Evolutionary conservation across 2,888 invertebrate species (phyloP).

Genomic region (Laothoe populi): DNA sequence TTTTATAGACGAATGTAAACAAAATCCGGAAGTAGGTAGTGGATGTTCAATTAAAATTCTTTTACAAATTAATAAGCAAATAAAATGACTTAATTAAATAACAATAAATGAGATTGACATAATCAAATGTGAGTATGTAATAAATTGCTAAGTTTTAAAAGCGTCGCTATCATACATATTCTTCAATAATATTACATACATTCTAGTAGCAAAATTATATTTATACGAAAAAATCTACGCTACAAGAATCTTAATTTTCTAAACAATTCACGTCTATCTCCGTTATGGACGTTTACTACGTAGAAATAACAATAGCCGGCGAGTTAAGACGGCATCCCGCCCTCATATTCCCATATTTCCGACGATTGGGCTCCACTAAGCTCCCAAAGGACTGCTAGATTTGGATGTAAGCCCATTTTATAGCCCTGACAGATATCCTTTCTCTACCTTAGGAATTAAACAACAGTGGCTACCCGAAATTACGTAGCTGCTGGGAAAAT

Average conservation of each 20-base stretch:
- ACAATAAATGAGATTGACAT: too few species aligned
- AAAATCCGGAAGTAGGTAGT: too few species aligned
- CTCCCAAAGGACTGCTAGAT: slow-evolving; percentile 17
- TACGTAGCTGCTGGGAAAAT: background rate
- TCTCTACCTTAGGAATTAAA: slow-evolving; percentile 27
- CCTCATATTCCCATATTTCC: slow-evolving; percentile 23
- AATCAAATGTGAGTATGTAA: too few species aligned
- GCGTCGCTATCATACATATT: too few species aligned
- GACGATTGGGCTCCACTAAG: slow-evolving; percentile 18
- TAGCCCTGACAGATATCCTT: slow-evolving; percentile 19
- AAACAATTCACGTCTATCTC: background rate
- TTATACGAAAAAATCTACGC: background rate
- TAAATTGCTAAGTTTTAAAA: too few species aligned
- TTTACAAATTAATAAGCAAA: too few species aligned
- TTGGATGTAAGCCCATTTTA: slow-evolving; percentile 27
- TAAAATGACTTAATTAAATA: too few species aligned
- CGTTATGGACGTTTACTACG: slow-evolving; percentile 8
- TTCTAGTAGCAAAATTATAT: too few species aligned
- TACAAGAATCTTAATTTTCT: background rate
- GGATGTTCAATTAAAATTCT: too few species aligned
- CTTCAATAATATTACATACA: slow-evolving; percentile 10
- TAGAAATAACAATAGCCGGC: slow-evolving; percentile 20
- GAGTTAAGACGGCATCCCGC: slow-evolving; percentile 12
- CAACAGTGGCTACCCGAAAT: slow-evolving; percentile 28
- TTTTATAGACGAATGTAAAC: too few species aligned